Evolutionary conservation across 2,113 vertebrate species (phyloP).

Genomic region (Pterophyllum scalare): DNA sequence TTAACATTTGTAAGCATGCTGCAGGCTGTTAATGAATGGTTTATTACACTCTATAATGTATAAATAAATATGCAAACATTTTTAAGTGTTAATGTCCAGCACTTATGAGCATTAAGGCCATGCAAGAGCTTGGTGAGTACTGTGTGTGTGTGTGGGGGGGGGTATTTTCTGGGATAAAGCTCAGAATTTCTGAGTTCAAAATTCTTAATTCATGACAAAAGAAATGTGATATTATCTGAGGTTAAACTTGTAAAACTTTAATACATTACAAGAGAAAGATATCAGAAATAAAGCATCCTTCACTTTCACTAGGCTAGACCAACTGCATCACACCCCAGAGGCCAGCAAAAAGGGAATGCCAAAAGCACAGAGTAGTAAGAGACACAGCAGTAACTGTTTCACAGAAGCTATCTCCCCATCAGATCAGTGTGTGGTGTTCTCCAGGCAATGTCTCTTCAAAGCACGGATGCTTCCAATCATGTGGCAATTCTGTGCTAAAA

Average conservation of each 20-base stretch:
- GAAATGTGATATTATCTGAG: neutral
- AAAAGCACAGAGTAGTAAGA: neutral
- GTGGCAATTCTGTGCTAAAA: neutral
- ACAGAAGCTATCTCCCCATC: neutral
- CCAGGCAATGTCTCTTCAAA: neutral
- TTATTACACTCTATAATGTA: neutral
- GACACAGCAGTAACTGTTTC: conserved; percentile 4
- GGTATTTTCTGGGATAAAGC: neutral
- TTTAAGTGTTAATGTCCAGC: neutral
- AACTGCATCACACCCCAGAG: neutral
- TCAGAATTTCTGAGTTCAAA: neutral
- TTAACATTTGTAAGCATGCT: neutral
- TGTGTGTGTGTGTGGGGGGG: too few species aligned
- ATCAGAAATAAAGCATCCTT: neutral
- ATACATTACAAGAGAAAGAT: neutral
- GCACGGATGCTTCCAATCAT: neutral
- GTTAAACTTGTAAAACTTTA: neutral
- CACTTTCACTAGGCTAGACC: neutral
- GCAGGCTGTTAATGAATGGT: neutral
- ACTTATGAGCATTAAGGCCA: neutral
- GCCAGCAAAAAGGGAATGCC: neutral
- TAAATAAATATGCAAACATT: neutral
- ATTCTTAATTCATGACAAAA: neutral
- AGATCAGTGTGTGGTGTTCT: neutral
- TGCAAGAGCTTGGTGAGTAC: neutral